These are phyloP conservation scores for Catostomus latipinnis DNA, from an alignment of 2,797 vertebrate genomes.

Conservation along the genomic window DNA sequence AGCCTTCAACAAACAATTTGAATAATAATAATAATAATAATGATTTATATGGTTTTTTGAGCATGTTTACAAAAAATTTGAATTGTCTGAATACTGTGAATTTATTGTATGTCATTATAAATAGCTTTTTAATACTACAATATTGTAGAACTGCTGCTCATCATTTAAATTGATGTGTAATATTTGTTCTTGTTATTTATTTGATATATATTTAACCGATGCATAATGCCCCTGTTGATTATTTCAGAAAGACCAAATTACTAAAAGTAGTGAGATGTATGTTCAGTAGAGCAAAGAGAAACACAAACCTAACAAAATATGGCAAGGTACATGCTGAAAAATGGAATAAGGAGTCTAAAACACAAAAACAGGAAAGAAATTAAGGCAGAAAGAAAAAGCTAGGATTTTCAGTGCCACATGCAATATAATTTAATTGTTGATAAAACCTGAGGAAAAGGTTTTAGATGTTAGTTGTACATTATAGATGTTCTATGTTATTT, in stretches of 20 bases:
- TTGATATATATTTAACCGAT: background rate
- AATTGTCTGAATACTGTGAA: background rate
- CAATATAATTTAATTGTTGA: too few relatives aligned
- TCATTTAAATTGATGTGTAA: too few relatives aligned
- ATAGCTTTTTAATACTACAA: background rate
- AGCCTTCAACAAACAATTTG: too few relatives aligned
- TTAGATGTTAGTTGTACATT: too few relatives aligned
- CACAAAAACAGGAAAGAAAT: background rate
- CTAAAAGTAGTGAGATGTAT: background rate
- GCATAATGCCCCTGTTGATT: background rate
- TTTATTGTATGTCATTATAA: background rate
- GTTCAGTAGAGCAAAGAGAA: background rate
- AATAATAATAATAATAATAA: too few relatives aligned
- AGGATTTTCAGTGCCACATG: too few relatives aligned
- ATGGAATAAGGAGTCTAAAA: background rate
- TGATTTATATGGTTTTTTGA: too few relatives aligned
- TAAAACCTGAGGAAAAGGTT: too few relatives aligned
- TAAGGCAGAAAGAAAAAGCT: too few relatives aligned
- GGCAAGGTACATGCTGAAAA: background rate
- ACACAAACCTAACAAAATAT: background rate
- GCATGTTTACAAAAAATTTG: background rate
- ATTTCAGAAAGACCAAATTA: background rate
- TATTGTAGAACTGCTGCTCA: too few relatives aligned
- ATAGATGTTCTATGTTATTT: too few relatives aligned
- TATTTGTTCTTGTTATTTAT: background rate